Evolutionary conservation across 2,113 vertebrate species (phyloP).

Genomic region (Hypomesus transpacificus): DNA sequence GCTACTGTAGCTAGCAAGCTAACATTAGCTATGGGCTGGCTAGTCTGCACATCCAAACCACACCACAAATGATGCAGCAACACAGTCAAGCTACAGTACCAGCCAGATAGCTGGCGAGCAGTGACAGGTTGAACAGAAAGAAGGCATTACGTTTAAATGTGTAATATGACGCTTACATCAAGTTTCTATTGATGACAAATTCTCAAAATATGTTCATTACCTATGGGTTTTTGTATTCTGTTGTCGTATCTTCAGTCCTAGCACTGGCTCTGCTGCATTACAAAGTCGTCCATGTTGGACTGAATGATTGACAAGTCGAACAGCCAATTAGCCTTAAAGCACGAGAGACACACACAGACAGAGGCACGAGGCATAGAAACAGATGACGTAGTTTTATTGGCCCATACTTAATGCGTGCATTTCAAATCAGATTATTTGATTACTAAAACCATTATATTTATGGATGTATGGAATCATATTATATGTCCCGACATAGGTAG

Average conservation of each 20-base stretch:
- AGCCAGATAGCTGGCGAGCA: no score
- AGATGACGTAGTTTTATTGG: background rate
- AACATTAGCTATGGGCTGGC: no score
- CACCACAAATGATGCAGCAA: no score
- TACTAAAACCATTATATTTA: background rate
- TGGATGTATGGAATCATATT: background rate
- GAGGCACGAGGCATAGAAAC: background rate
- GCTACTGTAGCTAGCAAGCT: no score
- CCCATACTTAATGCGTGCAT: background rate
- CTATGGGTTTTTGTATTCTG: background rate
- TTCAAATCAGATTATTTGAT: background rate
- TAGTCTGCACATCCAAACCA: no score
- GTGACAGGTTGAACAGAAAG: no score
- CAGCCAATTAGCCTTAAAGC: background rate
- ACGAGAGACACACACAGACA: background rate
- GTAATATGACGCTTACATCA: no score
- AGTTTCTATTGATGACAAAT: background rate
- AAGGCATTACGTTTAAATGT: no score
- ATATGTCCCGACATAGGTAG: no score
- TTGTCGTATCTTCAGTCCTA: background rate
- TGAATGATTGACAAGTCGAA: background rate
- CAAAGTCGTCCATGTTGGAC: conserved; percentile 4
- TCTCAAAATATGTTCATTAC: background rate
- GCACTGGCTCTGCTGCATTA: conserved; percentile 7
- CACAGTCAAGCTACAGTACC: no score